A percentile compares a stretch with the other conserved stretches of the same genome.
Evolutionary conservation across 2,888 invertebrate genomes (phyloP).

Genomic region (Drosophila lutescens): DNA sequence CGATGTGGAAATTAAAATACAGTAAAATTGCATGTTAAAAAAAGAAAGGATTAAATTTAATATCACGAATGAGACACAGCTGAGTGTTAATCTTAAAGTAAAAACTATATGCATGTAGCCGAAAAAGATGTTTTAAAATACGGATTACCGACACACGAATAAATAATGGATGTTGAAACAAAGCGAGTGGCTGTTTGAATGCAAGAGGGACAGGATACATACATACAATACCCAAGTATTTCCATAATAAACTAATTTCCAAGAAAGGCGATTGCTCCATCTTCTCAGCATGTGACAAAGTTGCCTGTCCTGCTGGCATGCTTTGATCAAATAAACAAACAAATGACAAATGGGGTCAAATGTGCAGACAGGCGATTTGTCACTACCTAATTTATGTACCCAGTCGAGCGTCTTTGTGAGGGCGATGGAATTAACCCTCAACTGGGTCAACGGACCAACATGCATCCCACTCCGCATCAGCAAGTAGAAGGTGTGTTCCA

Average conservation of each 20-base stretch:
- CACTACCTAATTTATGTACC: conserved; percentile 63
- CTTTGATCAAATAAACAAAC: conserved; percentile 60
- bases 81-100: conserved; percentile 49
- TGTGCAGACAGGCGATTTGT: conserved; percentile 72
- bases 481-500: conserved; percentile 38
- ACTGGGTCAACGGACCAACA: conserved; percentile 43
- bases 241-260: conserved; percentile 8
- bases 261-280: conserved; percentile 14
- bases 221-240: background rate
- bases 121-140: conserved; percentile 32
- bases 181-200: background rate
- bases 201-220: no score
- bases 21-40: conserved; percentile 11
- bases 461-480: conserved; percentile 14
- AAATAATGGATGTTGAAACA: conserved; percentile 54
- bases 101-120: conserved; percentile 28
- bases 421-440: conserved; percentile 25
- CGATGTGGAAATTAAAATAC: conserved; percentile 2
- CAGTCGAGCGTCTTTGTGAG: conserved; percentile 1
- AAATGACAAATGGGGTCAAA: conserved; percentile 59
- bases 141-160: conserved; percentile 41
- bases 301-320: conserved; percentile 47
- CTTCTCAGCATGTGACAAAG: conserved; percentile 26
- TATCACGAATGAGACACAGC: conserved; percentile 17
- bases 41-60: conserved; percentile 6